These are phyloP conservation scores for Venusia cambrica DNA, from an alignment of 2,888 invertebrate species.

Conservation along the genomic window DNA sequence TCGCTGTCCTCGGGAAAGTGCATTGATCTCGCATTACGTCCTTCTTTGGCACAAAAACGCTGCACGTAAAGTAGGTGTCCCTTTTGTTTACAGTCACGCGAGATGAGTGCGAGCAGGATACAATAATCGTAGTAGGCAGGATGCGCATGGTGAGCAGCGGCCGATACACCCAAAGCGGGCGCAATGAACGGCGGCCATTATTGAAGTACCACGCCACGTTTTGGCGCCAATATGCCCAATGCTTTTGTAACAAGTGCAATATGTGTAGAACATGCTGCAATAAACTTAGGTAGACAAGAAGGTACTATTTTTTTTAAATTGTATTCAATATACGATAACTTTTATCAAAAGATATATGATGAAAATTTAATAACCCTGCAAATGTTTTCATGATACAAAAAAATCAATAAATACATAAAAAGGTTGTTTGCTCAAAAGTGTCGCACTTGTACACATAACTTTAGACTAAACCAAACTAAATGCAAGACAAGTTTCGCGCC, in stretches of 20 bases:
- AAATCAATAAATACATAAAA: no score
- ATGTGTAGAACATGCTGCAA: no score
- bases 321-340: no score
- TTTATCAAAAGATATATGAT: no score
- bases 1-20: conserved; percentile 78
- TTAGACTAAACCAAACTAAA: neutral
- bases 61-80: conserved; percentile 69
- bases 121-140: conserved; percentile 71
- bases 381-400: no score
- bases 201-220: conserved; percentile 64
- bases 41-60: conserved; percentile 76
- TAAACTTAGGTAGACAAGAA: no score
- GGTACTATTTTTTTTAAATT: no score
- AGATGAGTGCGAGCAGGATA: conserved; percentile 60
- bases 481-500: conserved; percentile 42
- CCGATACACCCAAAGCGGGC: conserved; percentile 76
- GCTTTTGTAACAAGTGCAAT: no score
- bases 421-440: no score
- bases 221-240: conserved; percentile 75
- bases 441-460: conserved; percentile 1
- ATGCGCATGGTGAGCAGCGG: conserved; percentile 74
- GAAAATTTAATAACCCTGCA: no score
- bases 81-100: conserved; percentile 50
- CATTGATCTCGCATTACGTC: conserved; percentile 78
- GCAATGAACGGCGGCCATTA: conserved; percentile 76